A percentile compares a stretch with the other conserved stretches of the same genome.
Conservation (phyloP, 2,888 invertebrate genomes). For the Caenorhabditis sp. region DNA sequence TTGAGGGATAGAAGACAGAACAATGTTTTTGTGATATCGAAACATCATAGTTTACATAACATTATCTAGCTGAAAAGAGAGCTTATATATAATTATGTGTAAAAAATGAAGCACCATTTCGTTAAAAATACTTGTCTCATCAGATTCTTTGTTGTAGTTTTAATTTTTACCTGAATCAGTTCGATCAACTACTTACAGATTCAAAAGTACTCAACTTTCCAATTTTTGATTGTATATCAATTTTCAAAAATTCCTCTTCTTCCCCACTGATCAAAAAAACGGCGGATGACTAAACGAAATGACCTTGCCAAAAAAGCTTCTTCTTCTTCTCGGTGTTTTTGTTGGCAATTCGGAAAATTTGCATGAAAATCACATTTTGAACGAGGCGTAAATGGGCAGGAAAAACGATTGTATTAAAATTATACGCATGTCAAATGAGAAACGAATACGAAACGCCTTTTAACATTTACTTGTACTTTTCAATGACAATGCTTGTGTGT, state of each 20-base stretch:
- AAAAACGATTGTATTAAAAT: neutral
- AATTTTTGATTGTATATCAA: neutral
- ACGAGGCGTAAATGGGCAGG: slow-evolving; percentile 13
- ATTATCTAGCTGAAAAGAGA: too few species aligned
- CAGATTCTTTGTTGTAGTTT: too few species aligned
- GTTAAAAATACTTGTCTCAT: too few species aligned
- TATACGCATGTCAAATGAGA: slow-evolving; percentile 2
- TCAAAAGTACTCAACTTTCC: too few species aligned
- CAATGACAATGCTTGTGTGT: neutral
- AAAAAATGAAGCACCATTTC: too few species aligned
- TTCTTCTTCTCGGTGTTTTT: slow-evolving; percentile 8
- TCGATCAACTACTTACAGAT: too few species aligned
- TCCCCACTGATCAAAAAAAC: too few species aligned
- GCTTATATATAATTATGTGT: too few species aligned
- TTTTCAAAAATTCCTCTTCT: slow-evolving; percentile 7
- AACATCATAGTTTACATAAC: too few species aligned
- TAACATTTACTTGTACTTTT: neutral
- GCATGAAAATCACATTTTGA: slow-evolving; percentile 24
- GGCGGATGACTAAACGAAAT: neutral
- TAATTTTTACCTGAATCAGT: too few species aligned
- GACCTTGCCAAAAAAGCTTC: slow-evolving; percentile 35
- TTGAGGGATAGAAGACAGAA: neutral
- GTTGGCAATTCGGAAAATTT: slow-evolving; percentile 29
- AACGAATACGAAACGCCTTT: slow-evolving; percentile 15
- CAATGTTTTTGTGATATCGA: neutral